Evolutionary conservation across 2,888 invertebrate genomes (phyloP), one percentile per base, ranked within the genome.

Genomic region (Julus scandinavius): DNA sequence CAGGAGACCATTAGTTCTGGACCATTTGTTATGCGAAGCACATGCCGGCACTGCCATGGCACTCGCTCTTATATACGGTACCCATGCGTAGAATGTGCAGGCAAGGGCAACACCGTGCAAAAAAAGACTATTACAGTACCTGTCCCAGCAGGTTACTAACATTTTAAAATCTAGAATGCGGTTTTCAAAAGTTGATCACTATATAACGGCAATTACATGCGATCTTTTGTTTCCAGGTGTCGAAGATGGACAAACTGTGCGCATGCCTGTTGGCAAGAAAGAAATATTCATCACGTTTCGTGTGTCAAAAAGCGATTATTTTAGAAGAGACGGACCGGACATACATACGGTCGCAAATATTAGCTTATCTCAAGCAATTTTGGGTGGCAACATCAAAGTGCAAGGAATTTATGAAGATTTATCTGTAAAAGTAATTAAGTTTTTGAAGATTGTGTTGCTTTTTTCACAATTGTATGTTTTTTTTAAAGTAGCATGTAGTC

Each of bases 341-440:
- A 95, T 99, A 0, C 98, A 99, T 92, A 97, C 98, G n/a, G 97
- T 99, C 91, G 97, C 97, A 0, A 94, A 95, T 91, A 95, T 99
- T 89, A 97, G 97, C 0, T 92, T 99, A 11, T 94, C 98, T 1
- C 99, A 99, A 93, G 98, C 99, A 0, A 92, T 98, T 13, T 93
- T 99, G 41, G 99, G 99, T 6, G 99, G 99, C 20, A 95, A 97
- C 0, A 96, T 98, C 89, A 94, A 97, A 91, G 94, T 99, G 91
- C 97, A 98, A 91, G 99, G 99, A 5, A 94, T 99, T 89, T 98
- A 99, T 91, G 98, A 99, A 93, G 98, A 99, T 92, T 96, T 98
- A 90, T 96, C 96, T 87, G 93, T 99, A 89, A 97, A 97, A 93
- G 96, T 96, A 92, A 41, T 54, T 13, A 38, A 3, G 29, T 41